A percentile compares a stretch with the other conserved stretches of the same genome.
phyloP scores from a whole-genome alignment of 2,797 vertebrate genomes.

The Phataginus tetradactyla region DNA sequence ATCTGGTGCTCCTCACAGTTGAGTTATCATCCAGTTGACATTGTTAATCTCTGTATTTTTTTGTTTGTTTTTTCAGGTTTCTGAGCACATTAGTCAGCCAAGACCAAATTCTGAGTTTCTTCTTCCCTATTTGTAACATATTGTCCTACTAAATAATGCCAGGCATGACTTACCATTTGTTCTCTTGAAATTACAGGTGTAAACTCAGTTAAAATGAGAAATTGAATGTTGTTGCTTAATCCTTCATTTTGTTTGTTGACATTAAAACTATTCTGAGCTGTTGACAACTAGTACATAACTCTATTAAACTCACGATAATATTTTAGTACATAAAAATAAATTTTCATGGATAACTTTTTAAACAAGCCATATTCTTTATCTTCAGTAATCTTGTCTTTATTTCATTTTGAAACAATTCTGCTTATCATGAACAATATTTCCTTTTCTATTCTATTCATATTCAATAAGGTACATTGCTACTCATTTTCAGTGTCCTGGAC shows the following conservation, averaged over 20 bases:
- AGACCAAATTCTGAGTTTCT: neutral
- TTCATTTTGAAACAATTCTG: neutral
- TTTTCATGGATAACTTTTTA: neutral
- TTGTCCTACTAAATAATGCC: neutral
- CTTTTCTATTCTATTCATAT: constrained; percentile 18
- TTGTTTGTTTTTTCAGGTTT: neutral
- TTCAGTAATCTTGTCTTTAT: neutral
- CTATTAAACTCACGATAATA: neutral
- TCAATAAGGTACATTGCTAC: neutral
- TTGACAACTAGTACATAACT: neutral
- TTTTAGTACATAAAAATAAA: neutral
- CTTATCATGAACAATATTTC: neutral
- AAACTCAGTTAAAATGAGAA: neutral
- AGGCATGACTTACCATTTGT: neutral
- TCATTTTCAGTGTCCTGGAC: neutral
- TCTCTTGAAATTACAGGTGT: neutral
- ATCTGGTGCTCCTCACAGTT: neutral
- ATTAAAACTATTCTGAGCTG: neutral
- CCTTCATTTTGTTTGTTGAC: neutral
- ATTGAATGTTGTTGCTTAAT: neutral
- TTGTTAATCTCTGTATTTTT: neutral
- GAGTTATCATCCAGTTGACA: neutral
- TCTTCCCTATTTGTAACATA: neutral
- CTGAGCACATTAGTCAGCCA: neutral
- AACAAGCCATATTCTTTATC: neutral